Percentiles rank a stretch among this genome's conserved stretches.
These are phyloP conservation scores for Myopa testacea DNA, from an alignment of 2,888 invertebrate species.

Conservation along the genomic window DNA sequence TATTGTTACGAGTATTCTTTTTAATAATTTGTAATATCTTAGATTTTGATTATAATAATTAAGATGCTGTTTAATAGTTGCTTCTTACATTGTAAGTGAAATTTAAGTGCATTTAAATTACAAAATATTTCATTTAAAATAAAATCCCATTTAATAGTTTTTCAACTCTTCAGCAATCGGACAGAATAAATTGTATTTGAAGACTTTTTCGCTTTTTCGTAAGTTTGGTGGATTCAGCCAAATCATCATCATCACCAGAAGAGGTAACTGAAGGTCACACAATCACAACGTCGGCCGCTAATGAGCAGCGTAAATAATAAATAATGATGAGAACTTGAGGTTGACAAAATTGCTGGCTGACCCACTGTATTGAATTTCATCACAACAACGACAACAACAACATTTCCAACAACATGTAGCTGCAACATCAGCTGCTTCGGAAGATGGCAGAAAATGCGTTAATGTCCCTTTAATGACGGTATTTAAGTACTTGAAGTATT, in stretches of 20 bases:
- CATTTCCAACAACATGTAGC: not conserved
- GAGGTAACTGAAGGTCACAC: slow-evolving; percentile 7
- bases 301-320: slow-evolving; percentile 14
- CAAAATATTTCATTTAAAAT: not conserved
- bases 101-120: not conserved
- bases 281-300: slow-evolving; percentile 1
- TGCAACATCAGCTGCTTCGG: too few relatives aligned
- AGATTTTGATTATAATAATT: too few relatives aligned
- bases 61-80: too few relatives aligned
- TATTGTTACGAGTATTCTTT: too few relatives aligned
- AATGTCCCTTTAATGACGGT: too few relatives aligned
- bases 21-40: too few relatives aligned
- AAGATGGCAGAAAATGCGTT: too few relatives aligned
- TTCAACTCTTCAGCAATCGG: too few relatives aligned
- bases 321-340: slow-evolving; percentile 3
- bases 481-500: too few relatives aligned
- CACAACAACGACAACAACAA: not conserved
- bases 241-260: not conserved
- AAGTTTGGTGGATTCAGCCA: not conserved
- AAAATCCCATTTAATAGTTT: not conserved
- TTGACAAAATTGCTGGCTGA: not conserved
- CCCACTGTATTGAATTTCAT: not conserved
- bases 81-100: not conserved
- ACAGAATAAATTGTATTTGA: too few relatives aligned
- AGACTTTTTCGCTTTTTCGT: not conserved